A percentile compares a stretch with the other conserved stretches of the same genome.
phyloP scores from a whole-genome alignment of 1,140 invertebrate species.

The Lanistes nyassanus region DNA sequence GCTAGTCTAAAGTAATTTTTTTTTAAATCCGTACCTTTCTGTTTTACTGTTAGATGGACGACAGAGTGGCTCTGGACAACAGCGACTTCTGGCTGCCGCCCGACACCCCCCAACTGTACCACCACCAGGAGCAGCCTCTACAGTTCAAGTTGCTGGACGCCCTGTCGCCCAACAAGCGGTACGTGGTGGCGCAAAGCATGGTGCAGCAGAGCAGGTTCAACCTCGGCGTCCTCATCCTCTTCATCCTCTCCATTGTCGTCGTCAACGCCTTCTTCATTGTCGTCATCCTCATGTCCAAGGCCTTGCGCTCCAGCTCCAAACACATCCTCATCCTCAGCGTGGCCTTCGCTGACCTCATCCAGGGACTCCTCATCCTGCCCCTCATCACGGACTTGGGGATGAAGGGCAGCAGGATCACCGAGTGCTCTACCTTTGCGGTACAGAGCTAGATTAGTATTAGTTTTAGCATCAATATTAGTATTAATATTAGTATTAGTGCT shows the following conservation, averaged over 20 bases:
- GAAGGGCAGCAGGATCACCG: neutral
- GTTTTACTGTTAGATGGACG: too few relatives aligned
- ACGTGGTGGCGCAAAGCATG: slow-evolving; percentile 25
- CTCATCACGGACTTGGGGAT: slow-evolving; percentile 19
- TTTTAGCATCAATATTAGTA: too few relatives aligned
- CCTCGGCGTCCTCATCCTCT: slow-evolving; percentile 29
- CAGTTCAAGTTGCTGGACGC: too few relatives aligned
- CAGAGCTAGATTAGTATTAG: too few relatives aligned
- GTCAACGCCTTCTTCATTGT: slow-evolving; percentile 32
- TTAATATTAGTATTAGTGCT: too few relatives aligned
- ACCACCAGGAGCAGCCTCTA: too few relatives aligned
- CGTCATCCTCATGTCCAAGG: slow-evolving; percentile 32
- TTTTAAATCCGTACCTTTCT: too few relatives aligned
- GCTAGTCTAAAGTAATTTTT: too few relatives aligned
- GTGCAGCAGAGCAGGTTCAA: slow-evolving; percentile 27
- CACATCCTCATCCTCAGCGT: slow-evolving; percentile 35
- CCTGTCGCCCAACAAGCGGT: slow-evolving; percentile 15
- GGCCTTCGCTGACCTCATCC: slow-evolving; percentile 28
- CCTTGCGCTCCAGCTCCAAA: slow-evolving; percentile 28
- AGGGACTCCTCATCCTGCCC: slow-evolving; percentile 31
- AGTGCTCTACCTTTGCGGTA: slow-evolving; percentile 24
- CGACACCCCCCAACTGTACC: too few relatives aligned
- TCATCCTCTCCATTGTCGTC: slow-evolving; percentile 31
- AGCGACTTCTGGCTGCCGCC: too few relatives aligned
- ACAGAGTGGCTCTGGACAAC: too few relatives aligned